phyloP scores from a whole-genome alignment of 1,140 invertebrate genomes.

The Hyposmocoma kahamanoa region DNA sequence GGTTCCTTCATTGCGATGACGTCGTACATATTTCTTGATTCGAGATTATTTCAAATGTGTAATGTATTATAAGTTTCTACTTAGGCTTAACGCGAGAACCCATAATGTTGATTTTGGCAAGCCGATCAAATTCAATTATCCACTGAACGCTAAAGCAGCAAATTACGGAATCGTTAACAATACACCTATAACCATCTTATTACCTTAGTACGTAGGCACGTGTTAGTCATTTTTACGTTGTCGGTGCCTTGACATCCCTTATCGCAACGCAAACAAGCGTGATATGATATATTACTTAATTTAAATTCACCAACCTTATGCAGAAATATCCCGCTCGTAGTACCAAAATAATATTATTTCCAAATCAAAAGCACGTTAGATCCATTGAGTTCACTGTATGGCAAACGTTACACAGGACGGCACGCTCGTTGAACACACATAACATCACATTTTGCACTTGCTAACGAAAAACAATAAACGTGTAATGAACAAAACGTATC shows the following conservation, averaged over 20 bases:
- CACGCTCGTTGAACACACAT: constrained; percentile 53
- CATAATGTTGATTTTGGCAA: no score
- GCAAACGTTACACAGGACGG: constrained; percentile 53
- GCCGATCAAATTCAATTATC: no score
- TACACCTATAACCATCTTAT: no score
- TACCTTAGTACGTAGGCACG: no score
- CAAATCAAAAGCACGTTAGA: constrained; percentile 58
- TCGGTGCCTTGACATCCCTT: background rate
- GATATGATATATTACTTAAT: constrained; percentile 22
- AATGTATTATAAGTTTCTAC: no score
- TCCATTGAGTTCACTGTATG: constrained; percentile 50
- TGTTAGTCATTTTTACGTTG: constrained; percentile 14
- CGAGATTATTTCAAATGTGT: constrained; percentile 1
- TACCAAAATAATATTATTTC: constrained; percentile 39
- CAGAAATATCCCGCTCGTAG: constrained; percentile 27
- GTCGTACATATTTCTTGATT: background rate
- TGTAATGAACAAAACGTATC: constrained; percentile 35
- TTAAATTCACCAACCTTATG: constrained; percentile 26
- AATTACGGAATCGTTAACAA: no score
- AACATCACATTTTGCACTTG: constrained; percentile 67
- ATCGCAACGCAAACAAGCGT: constrained; percentile 11
- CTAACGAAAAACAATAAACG: constrained; percentile 38
- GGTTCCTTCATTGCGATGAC: background rate
- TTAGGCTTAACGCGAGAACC: no score
- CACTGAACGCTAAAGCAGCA: no score